Conservation (phyloP, 2,113 vertebrate species). For the Colius striatus region DNA sequence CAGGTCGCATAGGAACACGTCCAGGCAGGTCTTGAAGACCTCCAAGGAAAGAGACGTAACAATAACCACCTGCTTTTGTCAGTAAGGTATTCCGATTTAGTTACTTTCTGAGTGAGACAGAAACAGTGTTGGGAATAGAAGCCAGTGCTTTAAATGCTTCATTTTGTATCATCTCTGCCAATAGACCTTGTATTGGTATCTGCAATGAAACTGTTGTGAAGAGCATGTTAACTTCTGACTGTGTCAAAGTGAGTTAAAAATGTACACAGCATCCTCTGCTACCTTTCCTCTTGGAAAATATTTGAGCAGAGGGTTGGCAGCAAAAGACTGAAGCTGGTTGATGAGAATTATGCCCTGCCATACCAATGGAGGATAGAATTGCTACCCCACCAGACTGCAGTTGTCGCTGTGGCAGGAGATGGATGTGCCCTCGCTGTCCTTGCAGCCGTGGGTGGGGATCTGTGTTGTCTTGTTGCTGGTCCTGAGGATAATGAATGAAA, state of each 20-base stretch:
- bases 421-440: fast-evolving
- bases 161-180: neutral
- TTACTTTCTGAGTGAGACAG: neutral
- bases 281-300: neutral
- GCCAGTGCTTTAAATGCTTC: neutral
- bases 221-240: neutral
- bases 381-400: neutral
- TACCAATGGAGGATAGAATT: neutral
- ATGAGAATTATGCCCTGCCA: fast-evolving
- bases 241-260: neutral
- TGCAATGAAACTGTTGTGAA: neutral
- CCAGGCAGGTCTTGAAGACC: no score
- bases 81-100: neutral
- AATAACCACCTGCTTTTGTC: neutral
- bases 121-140: neutral
- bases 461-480: neutral
- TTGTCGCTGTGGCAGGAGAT: fast-evolving
- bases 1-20: no score
- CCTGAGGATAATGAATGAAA: neutral
- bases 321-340: no score
- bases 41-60: neutral
- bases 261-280: neutral
- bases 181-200: neutral
- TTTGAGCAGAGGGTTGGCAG: neutral
- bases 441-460: fast-evolving